Evolutionary conservation across 2,797 vertebrate species (phyloP), one percentile per base, ranked within the genome.

Genomic region (Lepidocolaptes lacrymiger): DNA sequence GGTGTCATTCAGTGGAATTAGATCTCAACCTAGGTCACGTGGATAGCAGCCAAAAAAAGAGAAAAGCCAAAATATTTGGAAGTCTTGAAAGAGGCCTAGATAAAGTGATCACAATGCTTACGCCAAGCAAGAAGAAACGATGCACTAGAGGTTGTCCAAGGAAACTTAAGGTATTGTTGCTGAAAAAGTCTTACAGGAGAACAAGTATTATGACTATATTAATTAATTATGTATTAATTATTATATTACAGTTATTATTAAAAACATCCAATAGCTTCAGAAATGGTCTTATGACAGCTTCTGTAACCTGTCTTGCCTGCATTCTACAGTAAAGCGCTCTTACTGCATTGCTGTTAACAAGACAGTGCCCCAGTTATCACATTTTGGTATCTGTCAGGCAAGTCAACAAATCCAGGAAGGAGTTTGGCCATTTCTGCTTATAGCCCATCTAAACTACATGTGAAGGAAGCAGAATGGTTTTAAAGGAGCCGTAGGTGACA

Each of bases 41-140:
- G 80, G 98, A 98, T 93, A 98, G 98, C 21, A 98, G 97, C 61
- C 99, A 99, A 88, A 99, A 99, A 96, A 99, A 98, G 84, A 99
- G 98, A 97, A 98, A 98, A 74, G 97, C 98, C 44, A 99, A 98
- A 96, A 96, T 99, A 93, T 99, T 99, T 52, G 99, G 99, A 34
- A 99, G 98, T 81, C 96, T 99, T 88, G 99, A 99, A 97, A 98
- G 98, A 94, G 98, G 99, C n/a, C 95, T 99, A 86, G 99, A 99
- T 97, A 99, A 99, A 97, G 97, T 99, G 76, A 99, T 99, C 96
- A 99, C 98, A 24, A 99, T 99, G 98, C 98, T 99, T 44, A 99
- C 99, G 0, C 99, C 99, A 61, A 98, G 96, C 95, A 99, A 99
- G 97, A 98, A 91, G 96, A 98, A 98, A 93, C 98, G 89, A 23